Conservation (phyloP, 92 coral and sea anemone species). For the Bergia sp. region DNA sequence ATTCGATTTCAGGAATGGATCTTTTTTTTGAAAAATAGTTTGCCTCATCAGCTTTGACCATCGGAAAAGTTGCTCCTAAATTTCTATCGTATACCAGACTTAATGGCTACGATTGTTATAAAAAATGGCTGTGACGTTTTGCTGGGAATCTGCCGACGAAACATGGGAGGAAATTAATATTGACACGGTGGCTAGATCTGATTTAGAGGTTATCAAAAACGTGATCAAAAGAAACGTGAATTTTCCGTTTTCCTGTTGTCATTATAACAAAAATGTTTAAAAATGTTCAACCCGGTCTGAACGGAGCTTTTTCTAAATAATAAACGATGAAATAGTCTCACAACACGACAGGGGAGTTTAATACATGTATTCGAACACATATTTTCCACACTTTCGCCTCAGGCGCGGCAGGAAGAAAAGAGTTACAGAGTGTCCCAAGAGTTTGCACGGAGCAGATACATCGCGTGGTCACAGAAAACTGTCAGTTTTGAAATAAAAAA, state of each 20-base stretch:
- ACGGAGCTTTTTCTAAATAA: not conserved
- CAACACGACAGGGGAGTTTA: not conserved
- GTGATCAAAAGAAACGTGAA: constrained; percentile 14
- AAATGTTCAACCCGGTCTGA: not conserved
- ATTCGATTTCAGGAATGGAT: not conserved
- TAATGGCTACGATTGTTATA: not conserved
- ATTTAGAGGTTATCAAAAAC: constrained; percentile 35
- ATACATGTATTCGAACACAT: not conserved
- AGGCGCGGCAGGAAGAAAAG: not conserved
- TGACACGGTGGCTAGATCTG: not conserved
- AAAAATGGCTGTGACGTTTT: not conserved
- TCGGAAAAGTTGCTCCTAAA: not conserved
- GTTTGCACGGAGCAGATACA: no score
- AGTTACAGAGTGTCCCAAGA: not conserved
- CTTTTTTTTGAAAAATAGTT: not conserved
- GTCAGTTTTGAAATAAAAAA: not conserved
- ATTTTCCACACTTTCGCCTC: not conserved
- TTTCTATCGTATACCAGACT: not conserved
- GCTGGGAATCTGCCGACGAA: not conserved
- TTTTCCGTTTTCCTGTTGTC: not conserved
- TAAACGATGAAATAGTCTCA: not conserved
- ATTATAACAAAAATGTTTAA: not conserved
- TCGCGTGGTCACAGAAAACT: not conserved
- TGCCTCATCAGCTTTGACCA: not conserved
- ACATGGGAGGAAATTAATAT: not conserved